These are phyloP conservation scores for Pelodiscus sinensis DNA, from an alignment of 2,113 vertebrate genomes.

Conservation along the genomic window DNA sequence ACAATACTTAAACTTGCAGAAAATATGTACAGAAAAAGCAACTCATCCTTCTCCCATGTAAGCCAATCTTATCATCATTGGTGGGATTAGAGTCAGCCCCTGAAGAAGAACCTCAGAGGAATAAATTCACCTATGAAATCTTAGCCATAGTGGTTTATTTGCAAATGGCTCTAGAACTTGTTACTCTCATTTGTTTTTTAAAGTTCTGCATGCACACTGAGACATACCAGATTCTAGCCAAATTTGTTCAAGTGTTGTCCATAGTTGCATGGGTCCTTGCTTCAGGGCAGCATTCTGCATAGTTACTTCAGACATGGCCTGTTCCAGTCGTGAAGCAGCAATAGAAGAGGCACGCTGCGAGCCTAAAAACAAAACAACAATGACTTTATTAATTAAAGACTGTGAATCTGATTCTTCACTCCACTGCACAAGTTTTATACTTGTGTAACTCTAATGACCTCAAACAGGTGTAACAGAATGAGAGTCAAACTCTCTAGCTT, in stretches of 20 bases:
- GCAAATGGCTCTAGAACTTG: background rate
- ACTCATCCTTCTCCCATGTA: background rate
- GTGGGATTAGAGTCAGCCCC: background rate
- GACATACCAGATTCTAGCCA: slow-evolving; percentile 96
- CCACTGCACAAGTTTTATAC: background rate
- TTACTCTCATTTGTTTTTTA: background rate
- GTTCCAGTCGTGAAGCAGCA: slow-evolving; percentile 92
- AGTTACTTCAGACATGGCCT: slow-evolving; percentile 93
- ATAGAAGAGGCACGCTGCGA: slow-evolving; percentile 89
- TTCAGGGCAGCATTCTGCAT: slow-evolving; percentile 85
- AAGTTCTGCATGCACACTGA: background rate
- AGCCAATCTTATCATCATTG: background rate
- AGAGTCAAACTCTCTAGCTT: background rate
- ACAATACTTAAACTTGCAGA: background rate
- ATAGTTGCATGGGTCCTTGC: slow-evolving; percentile 91
- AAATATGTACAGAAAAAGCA: background rate
- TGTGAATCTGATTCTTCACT: background rate
- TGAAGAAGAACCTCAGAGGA: background rate
- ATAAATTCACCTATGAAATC: background rate
- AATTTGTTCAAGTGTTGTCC: slow-evolving; percentile 93
- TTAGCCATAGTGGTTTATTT: background rate
- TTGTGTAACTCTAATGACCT: background rate
- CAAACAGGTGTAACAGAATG: background rate
- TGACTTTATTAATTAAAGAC: background rate
- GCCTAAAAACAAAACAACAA: slow-evolving; percentile 71